Base-by-base conservation (phyloP, 2,113 vertebrate genomes). In the Rattus rattus region DNA sequence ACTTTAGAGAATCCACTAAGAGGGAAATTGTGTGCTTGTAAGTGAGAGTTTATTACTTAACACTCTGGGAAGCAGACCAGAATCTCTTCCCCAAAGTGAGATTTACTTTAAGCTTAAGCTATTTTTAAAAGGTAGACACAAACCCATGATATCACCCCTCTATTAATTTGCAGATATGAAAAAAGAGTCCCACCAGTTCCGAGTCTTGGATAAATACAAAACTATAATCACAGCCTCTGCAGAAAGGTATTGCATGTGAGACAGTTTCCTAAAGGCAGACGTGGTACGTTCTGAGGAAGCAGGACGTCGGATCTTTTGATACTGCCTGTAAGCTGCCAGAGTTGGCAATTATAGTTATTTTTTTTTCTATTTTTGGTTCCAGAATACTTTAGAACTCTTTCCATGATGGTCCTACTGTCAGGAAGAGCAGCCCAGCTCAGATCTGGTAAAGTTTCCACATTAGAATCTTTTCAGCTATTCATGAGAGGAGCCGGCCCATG, bases 81-180 rank as follows among this genome's bases (percentile, higher is more conserved):
- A 95, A 97, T 96, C 95, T 95, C 95, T 77, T 96, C 92, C 97
- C 86, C 76, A 95, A 97, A 70, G 95, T 59, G 92, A 97, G 96
- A 92, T 96, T 96, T 96, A 88, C 91, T 92, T 97, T 95, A 54
- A 97, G 91, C 94, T 94, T 49, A 97, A 96, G 94, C 96, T 98
- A 97, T 98, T 98, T 98, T 98, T 97, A 97, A 97, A 97, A 97
- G 86, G 86, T 63, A 97, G 97, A 83, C 92, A 72, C 77, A 98
- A 97, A 83, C 95, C 94, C 90, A 94, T 92, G 95, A 98, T 97
- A 98, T 97, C 96, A 96, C 92, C 85, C 70, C 88, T 83, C 91
- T 89, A 89, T 96, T 97, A 97, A 98, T 97, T 94, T 89, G 94
- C 80, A 86, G 96, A 96, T 77, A 91, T 87, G 80, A 36, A 65